These are phyloP conservation scores for Vidua chalybeata DNA, from an alignment of 2,113 vertebrate species.

Conservation along the genomic window DNA sequence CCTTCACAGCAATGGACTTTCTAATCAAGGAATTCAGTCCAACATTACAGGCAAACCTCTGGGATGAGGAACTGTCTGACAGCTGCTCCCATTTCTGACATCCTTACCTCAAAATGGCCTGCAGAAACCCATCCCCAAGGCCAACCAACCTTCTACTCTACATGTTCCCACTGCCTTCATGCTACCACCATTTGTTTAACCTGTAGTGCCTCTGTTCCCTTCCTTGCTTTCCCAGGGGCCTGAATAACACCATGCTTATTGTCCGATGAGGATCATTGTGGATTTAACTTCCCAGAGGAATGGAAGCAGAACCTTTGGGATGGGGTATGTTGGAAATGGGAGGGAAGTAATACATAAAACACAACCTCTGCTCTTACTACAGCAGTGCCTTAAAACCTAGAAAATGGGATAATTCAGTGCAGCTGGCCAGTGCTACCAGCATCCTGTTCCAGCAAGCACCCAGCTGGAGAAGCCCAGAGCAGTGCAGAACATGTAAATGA, in stretches of 20 bases:
- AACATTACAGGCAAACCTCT: not conserved
- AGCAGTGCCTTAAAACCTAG: not conserved
- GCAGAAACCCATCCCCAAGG: not conserved
- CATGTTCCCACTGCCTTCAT: accelerated
- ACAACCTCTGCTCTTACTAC: not conserved
- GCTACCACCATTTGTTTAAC: not conserved
- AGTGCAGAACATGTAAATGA: not conserved
- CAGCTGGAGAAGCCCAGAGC: not conserved
- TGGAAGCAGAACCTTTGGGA: not conserved
- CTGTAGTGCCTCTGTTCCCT: not conserved
- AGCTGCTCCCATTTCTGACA: not conserved
- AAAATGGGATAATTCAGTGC: not conserved
- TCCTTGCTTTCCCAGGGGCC: not conserved
- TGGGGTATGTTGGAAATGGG: not conserved
- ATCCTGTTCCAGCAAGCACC: not conserved
- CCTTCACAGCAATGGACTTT: not conserved
- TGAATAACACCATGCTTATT: not conserved
- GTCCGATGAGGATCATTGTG: accelerated
- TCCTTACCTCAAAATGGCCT: not conserved
- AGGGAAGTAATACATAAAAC: not conserved
- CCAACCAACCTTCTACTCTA: not conserved
- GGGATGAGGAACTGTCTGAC: not conserved
- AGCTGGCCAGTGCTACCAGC: not conserved
- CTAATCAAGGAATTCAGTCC: not conserved
- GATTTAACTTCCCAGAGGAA: not conserved